A percentile compares a stretch with the other conserved stretches of the same genome.
These are phyloP conservation scores for Hystrix cristata DNA, from an alignment of 2,113 vertebrate species.

Conservation along the genomic window DNA sequence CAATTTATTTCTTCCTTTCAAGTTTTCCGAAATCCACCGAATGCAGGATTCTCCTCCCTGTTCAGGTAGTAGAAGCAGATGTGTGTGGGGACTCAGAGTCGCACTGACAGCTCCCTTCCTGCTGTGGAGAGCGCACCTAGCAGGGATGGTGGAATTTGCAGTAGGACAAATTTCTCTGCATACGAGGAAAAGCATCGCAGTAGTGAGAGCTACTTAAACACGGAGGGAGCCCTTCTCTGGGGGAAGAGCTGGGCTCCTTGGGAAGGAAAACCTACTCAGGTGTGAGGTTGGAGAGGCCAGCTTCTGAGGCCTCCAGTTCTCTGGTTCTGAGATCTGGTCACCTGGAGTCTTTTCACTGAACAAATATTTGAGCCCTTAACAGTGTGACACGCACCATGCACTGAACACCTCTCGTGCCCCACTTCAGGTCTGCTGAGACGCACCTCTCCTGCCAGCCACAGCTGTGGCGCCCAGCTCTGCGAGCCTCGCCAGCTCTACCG, in stretches of 20 bases:
- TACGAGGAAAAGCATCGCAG: not conserved
- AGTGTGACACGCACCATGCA: not conserved
- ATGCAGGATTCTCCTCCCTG: not conserved
- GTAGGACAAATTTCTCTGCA: not conserved
- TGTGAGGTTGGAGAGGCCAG: not conserved
- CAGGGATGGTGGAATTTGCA: not conserved
- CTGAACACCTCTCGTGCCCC: not conserved
- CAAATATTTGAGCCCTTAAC: constrained; percentile 40
- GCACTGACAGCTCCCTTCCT: not conserved
- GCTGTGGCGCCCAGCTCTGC: not conserved
- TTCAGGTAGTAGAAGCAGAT: not conserved
- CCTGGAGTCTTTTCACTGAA: constrained; percentile 17
- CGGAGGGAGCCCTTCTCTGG: not conserved
- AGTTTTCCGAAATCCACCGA: not conserved
- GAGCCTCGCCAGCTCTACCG: not conserved
- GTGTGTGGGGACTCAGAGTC: not conserved
- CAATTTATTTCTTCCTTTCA: not conserved
- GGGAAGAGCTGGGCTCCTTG: not conserved
- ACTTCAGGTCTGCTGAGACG: constrained; percentile 31
- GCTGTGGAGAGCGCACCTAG: not conserved
- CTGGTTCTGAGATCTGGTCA: not conserved
- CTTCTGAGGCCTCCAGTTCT: not conserved
- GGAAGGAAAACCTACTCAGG: constrained; percentile 9
- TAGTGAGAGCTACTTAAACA: not conserved
- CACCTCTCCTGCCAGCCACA: not conserved